Evolutionary conservation across 2,113 vertebrate genomes (phyloP), one percentile per base, ranked within the genome.

Genomic region (Syrmaticus mikado): DNA sequence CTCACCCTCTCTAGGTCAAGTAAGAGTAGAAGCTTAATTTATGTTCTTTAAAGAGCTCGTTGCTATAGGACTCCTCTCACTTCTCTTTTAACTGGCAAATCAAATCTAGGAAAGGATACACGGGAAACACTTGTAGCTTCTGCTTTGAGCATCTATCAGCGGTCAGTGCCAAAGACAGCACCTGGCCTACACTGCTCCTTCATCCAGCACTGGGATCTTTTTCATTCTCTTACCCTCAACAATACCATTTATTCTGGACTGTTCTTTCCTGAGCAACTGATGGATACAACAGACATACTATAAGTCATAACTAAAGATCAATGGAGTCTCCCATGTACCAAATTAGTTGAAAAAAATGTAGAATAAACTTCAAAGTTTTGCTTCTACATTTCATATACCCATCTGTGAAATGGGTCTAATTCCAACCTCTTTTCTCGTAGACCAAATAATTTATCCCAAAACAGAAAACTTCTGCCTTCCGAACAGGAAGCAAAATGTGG

Each of bases 1-100:
- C 27, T 61, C 82, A 61, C 62, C 38, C 85, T 55, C 60, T 19
- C 0, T 55, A 76, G 67, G 76, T 55, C 82, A 85, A 94, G 85
- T 89, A 72, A 74, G 79, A 87, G 36, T 9, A 85, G 40, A 50
- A 77, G 77, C 65, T 92, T 82, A 91, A 95, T 87, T 92, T 66
- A 70, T 80, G 45, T 45, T 92, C 64, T 83, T 92, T 76, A 80
- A 87, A 76, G 72, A 86, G 75, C 45, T 91, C 64, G 82, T 87
- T 82, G 75, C 82, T 91, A 70, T 62, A 85, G 82, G 87, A 85
- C 82, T 94, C 83, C 46, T 68, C 40, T 81, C 52, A 18, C 58
- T 72, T 13, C 30, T 28, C 50, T 65, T 55, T 82, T 58, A 64
- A 70, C 3, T 14, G 17, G 78, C 71, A 82, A 78, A 25, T 27